phyloP scores from a whole-genome alignment of 2,113 vertebrate genomes.

The Mungos mungo region DNA sequence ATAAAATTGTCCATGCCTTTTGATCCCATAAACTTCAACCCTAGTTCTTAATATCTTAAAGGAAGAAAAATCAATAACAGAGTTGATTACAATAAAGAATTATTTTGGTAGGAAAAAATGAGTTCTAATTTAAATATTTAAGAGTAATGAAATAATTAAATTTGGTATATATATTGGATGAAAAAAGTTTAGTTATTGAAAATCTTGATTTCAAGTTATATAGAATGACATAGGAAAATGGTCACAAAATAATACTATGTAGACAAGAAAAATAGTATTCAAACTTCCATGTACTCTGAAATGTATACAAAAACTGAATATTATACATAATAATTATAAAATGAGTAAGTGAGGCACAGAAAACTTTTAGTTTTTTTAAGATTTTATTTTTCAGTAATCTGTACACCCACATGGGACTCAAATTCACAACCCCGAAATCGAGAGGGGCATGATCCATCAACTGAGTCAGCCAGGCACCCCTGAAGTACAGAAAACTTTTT shows the following conservation, averaged over 20 bases:
- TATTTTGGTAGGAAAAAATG: neutral
- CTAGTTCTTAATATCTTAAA: neutral
- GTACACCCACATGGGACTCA: too few species aligned
- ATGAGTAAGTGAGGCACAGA: neutral
- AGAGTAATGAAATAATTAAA: neutral
- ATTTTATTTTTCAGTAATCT: too few species aligned
- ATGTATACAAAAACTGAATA: neutral
- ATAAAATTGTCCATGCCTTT: neutral
- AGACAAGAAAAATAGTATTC: neutral
- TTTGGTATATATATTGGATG: neutral
- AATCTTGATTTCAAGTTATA: neutral
- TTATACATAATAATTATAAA: neutral
- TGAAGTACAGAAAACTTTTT: neutral
- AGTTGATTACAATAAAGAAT: neutral
- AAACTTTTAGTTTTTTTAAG: neutral
- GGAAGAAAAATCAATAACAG: neutral
- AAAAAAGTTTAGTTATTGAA: neutral
- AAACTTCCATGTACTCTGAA: neutral
- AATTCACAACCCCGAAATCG: too few species aligned
- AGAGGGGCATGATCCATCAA: too few species aligned
- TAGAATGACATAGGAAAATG: neutral
- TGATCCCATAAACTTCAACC: neutral
- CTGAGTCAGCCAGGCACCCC: too few species aligned
- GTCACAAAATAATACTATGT: neutral
- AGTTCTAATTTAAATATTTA: neutral